Evolutionary conservation across 1,140 invertebrate species (phyloP), one percentile per base, ranked within the genome.

Genomic region (Nomia melanderi): DNA sequence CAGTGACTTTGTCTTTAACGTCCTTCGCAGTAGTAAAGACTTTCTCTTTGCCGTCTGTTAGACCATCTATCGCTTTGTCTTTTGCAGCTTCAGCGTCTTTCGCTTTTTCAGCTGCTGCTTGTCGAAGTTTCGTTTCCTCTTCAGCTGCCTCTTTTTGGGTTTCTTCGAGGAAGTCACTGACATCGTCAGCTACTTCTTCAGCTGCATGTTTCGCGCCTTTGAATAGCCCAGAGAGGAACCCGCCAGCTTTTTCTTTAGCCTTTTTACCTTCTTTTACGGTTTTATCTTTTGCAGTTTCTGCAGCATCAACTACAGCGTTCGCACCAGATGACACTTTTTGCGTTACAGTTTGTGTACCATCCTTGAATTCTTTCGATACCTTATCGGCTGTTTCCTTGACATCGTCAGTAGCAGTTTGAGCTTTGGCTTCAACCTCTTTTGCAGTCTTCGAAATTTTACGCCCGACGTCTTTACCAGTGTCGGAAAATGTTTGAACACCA

Each of bases 151-250:
- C 84, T 23, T 87, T 78, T 74, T 88, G 90, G 0, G 87, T 87
- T 54, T 88, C 85, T 8, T 87, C 83, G 1, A 84, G 59, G 41
- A 88, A 89, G 54, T 92, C 90, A 31, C 87, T 88, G 5, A 91
- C 85, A 0, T 90, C 90, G 27, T 88, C 90, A 0, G 88, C 86
- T 5, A 88, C 82, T 17, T 91, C 90, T 41, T 90, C 89, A 12
- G 87, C 86, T 1, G 90, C 85, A 47, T 89, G 83, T 25, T 88
- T 89, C 0, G 79, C 81, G 7, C 81, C 83, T 44, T 88, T 87
- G 7, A 88, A 80, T 5, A 88, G 71, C 1, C 79, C 84, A 5
- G 87, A 86, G 0, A 87, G 20, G 27, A 86, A 87, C 2, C 87
- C 78, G n/a, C 80, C 62, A 8, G 56, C 39, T 53, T 86, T 85